phyloP scores from a whole-genome alignment of 2,888 invertebrate species.

The Oxytorus armatus region DNA sequence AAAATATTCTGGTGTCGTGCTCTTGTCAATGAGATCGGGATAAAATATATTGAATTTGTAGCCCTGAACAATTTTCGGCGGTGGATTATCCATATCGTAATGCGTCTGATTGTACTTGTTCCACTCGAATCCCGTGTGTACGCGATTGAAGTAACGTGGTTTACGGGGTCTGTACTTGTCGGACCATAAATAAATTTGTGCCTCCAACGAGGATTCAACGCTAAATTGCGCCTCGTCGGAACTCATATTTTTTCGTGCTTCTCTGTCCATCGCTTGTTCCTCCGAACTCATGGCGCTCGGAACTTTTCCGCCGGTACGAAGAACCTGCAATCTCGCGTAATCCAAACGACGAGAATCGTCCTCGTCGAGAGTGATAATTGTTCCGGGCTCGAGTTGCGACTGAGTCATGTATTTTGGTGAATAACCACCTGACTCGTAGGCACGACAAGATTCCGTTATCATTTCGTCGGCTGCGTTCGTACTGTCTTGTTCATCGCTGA shows the following conservation, averaged over 20 bases:
- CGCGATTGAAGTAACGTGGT: slow-evolving; percentile 98
- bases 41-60: slow-evolving; percentile 99
- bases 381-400: slow-evolving; percentile 90
- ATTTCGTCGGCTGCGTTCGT: slow-evolving; percentile 84
- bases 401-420: slow-evolving; percentile 90
- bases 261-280: slow-evolving; percentile 88
- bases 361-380: slow-evolving; percentile 90
- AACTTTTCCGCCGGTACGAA: slow-evolving; percentile 87
- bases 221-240: slow-evolving; percentile 96
- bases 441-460: slow-evolving; percentile 87
- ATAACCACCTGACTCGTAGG: slow-evolving; percentile 93
- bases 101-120: slow-evolving; percentile 99
- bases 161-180: slow-evolving; percentile 99
- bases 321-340: slow-evolving; percentile 89
- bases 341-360: slow-evolving; percentile 92
- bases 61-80: slow-evolving; percentile 99
- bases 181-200: slow-evolving; percentile 96
- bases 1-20: slow-evolving; percentile 96
- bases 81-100: slow-evolving; percentile 99
- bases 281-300: slow-evolving; percentile 86
- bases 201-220: slow-evolving; percentile 94
- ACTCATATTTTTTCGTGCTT: slow-evolving; percentile 94
- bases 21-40: slow-evolving; percentile 98
- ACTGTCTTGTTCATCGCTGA: slow-evolving; percentile 79
- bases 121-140: slow-evolving; percentile 99